phyloP scores from a whole-genome alignment of 1,140 invertebrate species.

The Bombus waltoni region DNA sequence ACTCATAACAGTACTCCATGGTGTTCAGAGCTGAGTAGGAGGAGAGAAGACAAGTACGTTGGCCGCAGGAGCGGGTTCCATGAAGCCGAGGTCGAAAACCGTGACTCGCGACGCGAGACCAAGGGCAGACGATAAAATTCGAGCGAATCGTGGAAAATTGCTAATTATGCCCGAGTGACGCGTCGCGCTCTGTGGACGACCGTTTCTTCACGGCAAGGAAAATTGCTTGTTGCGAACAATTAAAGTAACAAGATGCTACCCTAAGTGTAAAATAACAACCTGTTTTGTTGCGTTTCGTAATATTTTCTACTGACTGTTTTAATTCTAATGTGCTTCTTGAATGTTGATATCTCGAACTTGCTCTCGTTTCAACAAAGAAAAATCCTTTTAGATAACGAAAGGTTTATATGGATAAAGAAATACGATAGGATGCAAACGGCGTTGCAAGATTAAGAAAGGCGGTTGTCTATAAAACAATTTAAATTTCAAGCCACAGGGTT shows the following conservation, averaged over 20 bases:
- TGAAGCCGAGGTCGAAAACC: slow-evolving; percentile 53
- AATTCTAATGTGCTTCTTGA: background rate
- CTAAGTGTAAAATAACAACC: background rate
- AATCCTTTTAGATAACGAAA: too few species aligned
- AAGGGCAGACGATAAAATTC: slow-evolving; percentile 28
- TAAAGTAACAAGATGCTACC: background rate
- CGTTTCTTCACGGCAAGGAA: background rate
- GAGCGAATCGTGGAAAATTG: slow-evolving; percentile 1
- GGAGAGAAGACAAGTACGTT: slow-evolving; percentile 41
- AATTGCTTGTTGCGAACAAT: background rate
- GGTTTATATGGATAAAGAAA: too few species aligned
- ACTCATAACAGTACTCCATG: slow-evolving; percentile 69
- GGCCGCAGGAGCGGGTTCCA: slow-evolving; percentile 50
- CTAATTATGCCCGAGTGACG: background rate
- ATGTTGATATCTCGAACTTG: background rate
- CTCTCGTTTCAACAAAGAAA: too few species aligned
- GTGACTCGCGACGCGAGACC: slow-evolving; percentile 30
- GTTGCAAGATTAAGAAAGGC: too few species aligned
- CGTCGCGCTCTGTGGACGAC: background rate
- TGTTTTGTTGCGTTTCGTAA: background rate
- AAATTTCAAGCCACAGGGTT: too few species aligned
- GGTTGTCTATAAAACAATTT: background rate
- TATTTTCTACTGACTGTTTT: background rate
- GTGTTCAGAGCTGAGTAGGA: slow-evolving; percentile 53
- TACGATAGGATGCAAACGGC: too few species aligned